Conservation (phyloP, 2,888 invertebrate genomes). For the Petrolisthes cinctipes region DNA sequence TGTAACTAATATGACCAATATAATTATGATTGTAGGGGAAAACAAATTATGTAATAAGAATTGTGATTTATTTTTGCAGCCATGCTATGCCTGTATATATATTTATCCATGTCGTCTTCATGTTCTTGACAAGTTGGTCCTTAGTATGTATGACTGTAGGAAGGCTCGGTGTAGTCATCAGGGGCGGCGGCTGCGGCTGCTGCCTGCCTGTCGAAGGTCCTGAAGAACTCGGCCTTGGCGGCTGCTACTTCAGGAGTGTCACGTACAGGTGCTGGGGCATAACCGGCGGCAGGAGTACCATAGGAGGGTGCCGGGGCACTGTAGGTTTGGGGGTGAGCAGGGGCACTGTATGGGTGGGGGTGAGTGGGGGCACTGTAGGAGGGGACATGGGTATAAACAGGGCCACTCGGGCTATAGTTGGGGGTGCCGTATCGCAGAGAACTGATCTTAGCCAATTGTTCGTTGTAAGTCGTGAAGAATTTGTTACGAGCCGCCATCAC, state of each 20-base stretch:
- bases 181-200: constrained; percentile 53
- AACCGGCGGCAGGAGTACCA: constrained; percentile 1
- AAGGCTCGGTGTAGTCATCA: constrained; percentile 23
- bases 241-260: constrained; percentile 54
- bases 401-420: neutral
- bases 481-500: constrained; percentile 37
- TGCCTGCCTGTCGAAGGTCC: constrained; percentile 35
- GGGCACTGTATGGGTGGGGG: neutral
- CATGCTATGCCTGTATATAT: neutral
- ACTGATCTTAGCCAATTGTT: constrained; percentile 19
- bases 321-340: neutral
- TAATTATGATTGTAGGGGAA: neutral
- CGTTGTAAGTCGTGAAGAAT: constrained; percentile 45
- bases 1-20: neutral
- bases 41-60: neutral
- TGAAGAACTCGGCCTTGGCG: constrained; percentile 50
- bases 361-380: constrained; percentile 1
- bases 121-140: neutral
- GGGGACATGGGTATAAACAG: neutral
- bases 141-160: neutral
- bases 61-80: neutral
- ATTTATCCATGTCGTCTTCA: no score
- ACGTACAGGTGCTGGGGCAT: constrained; percentile 3
- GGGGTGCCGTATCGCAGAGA: constrained; percentile 12
- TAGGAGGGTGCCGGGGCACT: neutral